Base-by-base conservation (phyloP, 1,140 invertebrate genomes). In the Drosophila ficusphila region DNA sequence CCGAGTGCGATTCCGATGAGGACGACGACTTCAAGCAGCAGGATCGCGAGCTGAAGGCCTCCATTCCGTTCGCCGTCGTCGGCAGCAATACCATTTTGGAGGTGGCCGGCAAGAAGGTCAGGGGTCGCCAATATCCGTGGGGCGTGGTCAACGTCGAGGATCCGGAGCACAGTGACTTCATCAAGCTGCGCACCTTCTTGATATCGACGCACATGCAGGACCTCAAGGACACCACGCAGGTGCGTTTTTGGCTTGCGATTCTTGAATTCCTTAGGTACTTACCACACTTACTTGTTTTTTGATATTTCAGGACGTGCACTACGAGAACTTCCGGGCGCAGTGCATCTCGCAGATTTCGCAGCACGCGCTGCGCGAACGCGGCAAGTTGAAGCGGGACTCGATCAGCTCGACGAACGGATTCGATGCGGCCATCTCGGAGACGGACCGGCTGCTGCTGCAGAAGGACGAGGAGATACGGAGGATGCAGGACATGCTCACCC, bases 71-170 rank as follows among this genome's bases (percentile, higher is more conserved):
- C 92, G 98, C 98, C 0, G 97, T 99, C 0, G 96, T 99, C 25
- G 98, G 98, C 1, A 98, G 98, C 77, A 99, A 99, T 60, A 96
- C 95, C 12, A 95, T 98, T n/a, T 93, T 99, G 7, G 98, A 99
- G 91, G 95, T 98, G 1, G 95, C 95, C n/a, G 97, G 97, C 0
- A 95, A 95, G 77, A 96, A 97, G 90, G 95, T 98, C 25, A 94
- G 98, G 56, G 98, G 97, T 7, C 93, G 98, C 3, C 96, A 98
- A 89, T 99, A 99, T 92, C 98, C 98, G 0, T 99, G 98, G 98
- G 99, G 99, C 12, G 96, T 98, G 33, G 98, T 99, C 2, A 98
- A 99, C 94, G 98, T 99, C 61, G 98, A 99, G 92, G 99, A 99
- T 92, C 95, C 98, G 4, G 96, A 97, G 70, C 98, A 99, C 92